Evolutionary conservation across 2,797 vertebrate genomes (phyloP).

Genomic region (Typhlichthys subterraneus): DNA sequence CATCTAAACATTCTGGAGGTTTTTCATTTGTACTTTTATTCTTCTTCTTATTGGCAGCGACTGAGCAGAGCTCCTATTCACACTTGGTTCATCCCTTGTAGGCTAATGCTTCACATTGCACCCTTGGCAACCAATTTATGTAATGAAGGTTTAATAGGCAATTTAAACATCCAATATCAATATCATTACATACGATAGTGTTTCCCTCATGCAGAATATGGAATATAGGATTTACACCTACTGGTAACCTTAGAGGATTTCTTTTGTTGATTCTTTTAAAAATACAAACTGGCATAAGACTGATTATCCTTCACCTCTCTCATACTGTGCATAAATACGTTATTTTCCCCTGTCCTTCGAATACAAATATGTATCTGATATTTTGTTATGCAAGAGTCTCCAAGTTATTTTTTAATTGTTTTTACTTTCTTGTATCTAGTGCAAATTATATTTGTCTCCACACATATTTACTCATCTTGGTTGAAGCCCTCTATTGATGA

Average conservation of each 20-base stretch:
- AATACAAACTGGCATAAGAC: too few species aligned
- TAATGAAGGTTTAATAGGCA: constrained; percentile 78
- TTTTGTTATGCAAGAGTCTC: constrained; percentile 19
- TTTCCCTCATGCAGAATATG: constrained; percentile 29
- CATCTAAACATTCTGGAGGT: constrained; percentile 54
- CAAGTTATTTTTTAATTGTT: constrained; percentile 5
- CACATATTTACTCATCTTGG: constrained; percentile 36
- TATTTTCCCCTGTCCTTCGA: too few species aligned
- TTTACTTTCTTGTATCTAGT: constrained; percentile 32
- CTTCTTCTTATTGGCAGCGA: constrained; percentile 59
- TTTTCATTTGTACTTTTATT: constrained; percentile 61
- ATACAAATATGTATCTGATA: constrained; percentile 9
- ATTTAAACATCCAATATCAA: constrained; percentile 68
- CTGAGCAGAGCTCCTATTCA: constrained; percentile 62
- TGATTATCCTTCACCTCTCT: too few species aligned
- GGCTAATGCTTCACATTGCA: constrained; percentile 62
- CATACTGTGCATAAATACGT: too few species aligned
- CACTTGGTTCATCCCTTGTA: constrained; percentile 59
- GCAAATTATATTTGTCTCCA: constrained; percentile 45
- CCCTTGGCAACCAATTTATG: constrained; percentile 68
- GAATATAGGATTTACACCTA: constrained; percentile 48
- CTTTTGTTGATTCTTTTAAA: too few species aligned
- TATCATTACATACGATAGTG: constrained; percentile 64
- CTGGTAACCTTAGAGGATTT: constrained; percentile 27
- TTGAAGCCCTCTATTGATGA: constrained; percentile 24